Conservation (phyloP, 2,888 invertebrate species). For the Germaria angustata region DNA sequence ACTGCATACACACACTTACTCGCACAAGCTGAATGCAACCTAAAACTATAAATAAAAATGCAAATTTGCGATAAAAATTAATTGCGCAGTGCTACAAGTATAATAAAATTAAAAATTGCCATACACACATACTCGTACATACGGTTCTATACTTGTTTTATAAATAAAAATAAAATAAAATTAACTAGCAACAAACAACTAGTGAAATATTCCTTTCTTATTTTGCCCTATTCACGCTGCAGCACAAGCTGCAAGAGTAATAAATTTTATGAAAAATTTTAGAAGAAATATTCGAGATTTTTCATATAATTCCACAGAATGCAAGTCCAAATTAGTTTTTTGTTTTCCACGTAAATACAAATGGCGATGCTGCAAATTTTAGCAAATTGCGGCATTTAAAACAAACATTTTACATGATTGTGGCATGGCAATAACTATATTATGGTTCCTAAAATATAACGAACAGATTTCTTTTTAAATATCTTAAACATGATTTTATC, state of each 20-base stretch:
- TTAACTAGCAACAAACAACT: background rate
- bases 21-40: constrained; percentile 47
- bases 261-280: background rate
- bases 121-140: constrained; percentile 44
- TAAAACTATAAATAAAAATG: constrained; percentile 68
- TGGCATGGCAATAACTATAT: too few species aligned
- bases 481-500: too few species aligned
- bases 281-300: too few species aligned
- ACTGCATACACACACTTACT: constrained; percentile 12
- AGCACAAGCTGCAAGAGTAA: background rate
- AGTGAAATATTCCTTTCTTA: constrained; percentile 42
- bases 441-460: too few species aligned
- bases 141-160: constrained; percentile 22
- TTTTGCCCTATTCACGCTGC: constrained; percentile 4
- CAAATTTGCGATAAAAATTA: constrained; percentile 78
- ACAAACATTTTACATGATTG: too few species aligned
- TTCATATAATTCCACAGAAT: too few species aligned
- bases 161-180: background rate
- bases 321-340: too few species aligned
- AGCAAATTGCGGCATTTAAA: too few species aligned
- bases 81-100: constrained; percentile 74
- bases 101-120: constrained; percentile 65
- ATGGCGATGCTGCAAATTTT: too few species aligned
- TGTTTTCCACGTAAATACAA: too few species aligned
- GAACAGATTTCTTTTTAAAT: too few species aligned